Conservation (phyloP, 2,113 vertebrate genomes). For the Myiopsitta monachus region DNA sequence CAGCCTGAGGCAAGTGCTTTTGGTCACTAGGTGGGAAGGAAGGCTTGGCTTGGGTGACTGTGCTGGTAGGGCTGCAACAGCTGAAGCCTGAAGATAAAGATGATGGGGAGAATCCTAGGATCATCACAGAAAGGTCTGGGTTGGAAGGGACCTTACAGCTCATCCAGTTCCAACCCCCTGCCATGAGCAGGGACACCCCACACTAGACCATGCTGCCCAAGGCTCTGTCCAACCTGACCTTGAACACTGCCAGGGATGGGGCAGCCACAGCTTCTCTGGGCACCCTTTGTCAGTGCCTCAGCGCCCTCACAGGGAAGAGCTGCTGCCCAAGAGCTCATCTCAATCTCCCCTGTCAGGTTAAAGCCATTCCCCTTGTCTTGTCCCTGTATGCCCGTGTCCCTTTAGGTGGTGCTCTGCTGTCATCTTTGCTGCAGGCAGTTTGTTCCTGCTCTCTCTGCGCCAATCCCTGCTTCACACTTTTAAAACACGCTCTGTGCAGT, state of each 20-base stretch:
- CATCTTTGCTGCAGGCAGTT: background rate
- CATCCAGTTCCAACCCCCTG: background rate
- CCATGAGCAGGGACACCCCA: background rate
- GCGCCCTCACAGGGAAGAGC: background rate
- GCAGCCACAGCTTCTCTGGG: background rate
- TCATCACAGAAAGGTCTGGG: background rate
- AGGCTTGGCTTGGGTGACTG: fast-evolving
- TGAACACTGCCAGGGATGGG: background rate
- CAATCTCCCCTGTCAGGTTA: background rate
- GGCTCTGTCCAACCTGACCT: background rate
- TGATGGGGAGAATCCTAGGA: background rate
- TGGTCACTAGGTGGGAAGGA: fast-evolving
- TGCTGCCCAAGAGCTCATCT: background rate
- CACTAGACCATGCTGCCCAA: no score
- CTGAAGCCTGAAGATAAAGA: fast-evolving
- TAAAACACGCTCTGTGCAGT: background rate
- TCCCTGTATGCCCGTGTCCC: background rate
- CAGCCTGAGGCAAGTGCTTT: background rate
- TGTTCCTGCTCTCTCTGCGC: fast-evolving
- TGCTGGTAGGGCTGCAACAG: background rate
- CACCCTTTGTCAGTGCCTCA: background rate
- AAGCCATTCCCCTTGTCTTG: background rate
- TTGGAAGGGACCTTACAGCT: background rate
- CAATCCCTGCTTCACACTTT: fast-evolving
- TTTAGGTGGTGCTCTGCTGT: background rate